Evolutionary conservation across 1,140 invertebrate species (phyloP).

Genomic region (Melanaphis sacchari): DNA sequence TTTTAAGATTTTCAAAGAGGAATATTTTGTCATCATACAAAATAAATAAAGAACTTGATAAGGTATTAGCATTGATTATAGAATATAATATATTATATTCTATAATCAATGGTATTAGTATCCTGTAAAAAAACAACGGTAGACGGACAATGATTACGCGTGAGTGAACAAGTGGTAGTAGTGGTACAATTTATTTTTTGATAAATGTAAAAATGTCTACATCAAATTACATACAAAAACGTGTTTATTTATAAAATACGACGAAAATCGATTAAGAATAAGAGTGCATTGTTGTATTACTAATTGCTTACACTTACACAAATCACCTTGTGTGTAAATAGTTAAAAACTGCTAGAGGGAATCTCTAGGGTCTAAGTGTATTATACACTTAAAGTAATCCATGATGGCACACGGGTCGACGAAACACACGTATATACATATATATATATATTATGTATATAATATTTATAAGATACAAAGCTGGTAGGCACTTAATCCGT

Average conservation of each 20-base stretch:
- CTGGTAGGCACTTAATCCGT: not conserved
- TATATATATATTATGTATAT: not conserved
- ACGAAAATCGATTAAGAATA: not conserved
- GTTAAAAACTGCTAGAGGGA: not conserved
- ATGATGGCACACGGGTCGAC: not conserved
- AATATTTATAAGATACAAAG: not conserved
- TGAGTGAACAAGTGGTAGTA: no score
- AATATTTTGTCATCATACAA: not conserved
- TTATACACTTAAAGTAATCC: constrained; percentile 1
- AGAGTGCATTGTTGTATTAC: not conserved
- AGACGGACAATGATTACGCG: not conserved
- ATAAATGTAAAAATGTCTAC: not conserved
- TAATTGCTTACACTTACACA: not conserved
- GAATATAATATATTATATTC: no score
- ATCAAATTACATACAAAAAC: not conserved
- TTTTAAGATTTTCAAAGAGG: no score
- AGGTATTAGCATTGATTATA: no score
- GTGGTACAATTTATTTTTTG: not conserved
- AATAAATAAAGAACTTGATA: not conserved
- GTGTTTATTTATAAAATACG: not conserved
- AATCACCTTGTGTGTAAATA: not conserved
- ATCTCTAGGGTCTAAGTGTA: not conserved
- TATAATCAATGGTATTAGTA: no score
- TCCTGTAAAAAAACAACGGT: no score
- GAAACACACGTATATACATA: not conserved